A percentile compares a stretch with the other conserved stretches of the same genome.
Conservation (phyloP, 2,113 vertebrate genomes). For the Mormyrus iriodes region DNA sequence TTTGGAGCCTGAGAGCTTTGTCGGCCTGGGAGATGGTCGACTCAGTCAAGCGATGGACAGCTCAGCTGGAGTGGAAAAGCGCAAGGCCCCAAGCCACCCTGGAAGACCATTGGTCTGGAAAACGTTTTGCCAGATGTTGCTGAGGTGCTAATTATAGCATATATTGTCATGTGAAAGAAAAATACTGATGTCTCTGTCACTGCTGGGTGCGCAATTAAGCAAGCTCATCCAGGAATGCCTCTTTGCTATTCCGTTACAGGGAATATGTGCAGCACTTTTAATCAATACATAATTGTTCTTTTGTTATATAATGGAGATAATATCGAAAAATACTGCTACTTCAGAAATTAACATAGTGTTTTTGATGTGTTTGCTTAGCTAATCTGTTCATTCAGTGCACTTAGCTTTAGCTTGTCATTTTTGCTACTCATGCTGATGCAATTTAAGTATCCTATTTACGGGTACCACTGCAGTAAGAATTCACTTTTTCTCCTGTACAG, state of each 20-base stretch:
- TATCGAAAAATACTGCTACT: not conserved
- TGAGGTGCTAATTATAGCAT: constrained; percentile 61
- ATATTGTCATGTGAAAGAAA: constrained; percentile 50
- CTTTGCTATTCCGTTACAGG: not conserved
- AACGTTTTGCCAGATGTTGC: constrained; percentile 62
- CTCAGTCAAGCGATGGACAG: constrained; percentile 45
- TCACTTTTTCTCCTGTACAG: not conserved
- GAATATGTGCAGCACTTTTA: not conserved
- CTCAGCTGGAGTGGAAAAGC: constrained; percentile 40
- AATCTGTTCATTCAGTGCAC: not conserved
- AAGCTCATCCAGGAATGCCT: constrained; percentile 49
- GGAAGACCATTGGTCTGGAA: constrained; percentile 51
- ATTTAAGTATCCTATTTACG: not conserved
- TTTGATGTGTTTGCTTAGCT: not conserved
- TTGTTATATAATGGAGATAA: not conserved
- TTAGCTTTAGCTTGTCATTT: not conserved
- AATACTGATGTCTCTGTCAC: constrained; percentile 60
- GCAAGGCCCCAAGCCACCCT: constrained; percentile 39
- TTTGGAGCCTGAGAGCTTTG: constrained; percentile 39
- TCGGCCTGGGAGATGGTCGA: constrained; percentile 25
- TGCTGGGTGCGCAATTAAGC: constrained; percentile 61
- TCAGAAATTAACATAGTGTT: not conserved
- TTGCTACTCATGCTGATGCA: not conserved
- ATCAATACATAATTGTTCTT: not conserved
- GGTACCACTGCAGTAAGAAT: not conserved